Evolutionary conservation across 2,888 invertebrate species (phyloP), one percentile per base, ranked within the genome.

Genomic region (Habrosyne pyritoides): DNA sequence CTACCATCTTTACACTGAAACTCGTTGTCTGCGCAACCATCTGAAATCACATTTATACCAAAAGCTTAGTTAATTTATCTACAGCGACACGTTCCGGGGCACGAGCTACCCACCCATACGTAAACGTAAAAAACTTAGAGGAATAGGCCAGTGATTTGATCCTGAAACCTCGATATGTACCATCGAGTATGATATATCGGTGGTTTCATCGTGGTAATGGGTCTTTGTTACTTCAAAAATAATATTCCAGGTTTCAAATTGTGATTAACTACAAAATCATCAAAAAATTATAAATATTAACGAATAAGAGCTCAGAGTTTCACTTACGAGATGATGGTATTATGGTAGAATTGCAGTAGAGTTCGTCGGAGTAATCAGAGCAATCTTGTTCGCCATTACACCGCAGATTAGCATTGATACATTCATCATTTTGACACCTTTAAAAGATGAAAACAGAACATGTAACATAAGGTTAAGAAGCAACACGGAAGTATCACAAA

Each of bases 301-400:
- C n/a, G n/a, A n/a, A n/a, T n/a, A n/a, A n/a, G 28, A 8, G 12
- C 12, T 30, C 4, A 12, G 30, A 30, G 30, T 30, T 4, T n/a
- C n/a, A 33, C 80, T 66, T 68, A 88, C 88, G 68, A 53, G 72
- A 65, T 2, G 53, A 61, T 0, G 87, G 59, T 2, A 60, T 67
- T 61, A 82, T 71, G 0, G 81, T 87, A 71, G 79, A 93, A 93
- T 89, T 73, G 78, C 94, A 94, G 59, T 86, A 69, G 0, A 58
- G 57, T 71, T 94, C 94, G 71, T 95, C 95, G 62, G 93, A 93
- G 52, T 78, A 81, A 74, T 95, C 95, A 7, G 64, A 24, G 69
- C 95, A 95, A 74, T 95, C 94, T 2, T 71, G 55, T 47, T 90
- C 80, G 24, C 91, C 90, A 81, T 96, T 94, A 81, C 96, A 96